These are phyloP conservation scores for Vulpes vulpes DNA, from an alignment of 2,113 vertebrate species.

Conservation along the genomic window DNA sequence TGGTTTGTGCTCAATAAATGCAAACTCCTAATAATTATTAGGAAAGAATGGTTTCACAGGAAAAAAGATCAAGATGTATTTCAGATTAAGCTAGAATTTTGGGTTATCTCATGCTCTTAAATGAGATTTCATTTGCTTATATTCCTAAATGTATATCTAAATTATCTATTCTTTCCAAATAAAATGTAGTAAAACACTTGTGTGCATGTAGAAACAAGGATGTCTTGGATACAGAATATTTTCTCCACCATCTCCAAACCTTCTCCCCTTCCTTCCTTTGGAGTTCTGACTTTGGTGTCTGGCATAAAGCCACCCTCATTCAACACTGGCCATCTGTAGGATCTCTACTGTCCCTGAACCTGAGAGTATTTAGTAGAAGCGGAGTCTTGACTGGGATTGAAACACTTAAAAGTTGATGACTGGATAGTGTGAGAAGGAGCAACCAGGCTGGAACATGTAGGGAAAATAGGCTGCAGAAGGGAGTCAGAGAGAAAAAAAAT, in stretches of 20 bases:
- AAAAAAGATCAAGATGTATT: not conserved
- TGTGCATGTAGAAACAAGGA: not conserved
- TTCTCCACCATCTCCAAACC: not conserved
- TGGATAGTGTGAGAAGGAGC: not conserved
- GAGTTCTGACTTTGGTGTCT: not conserved
- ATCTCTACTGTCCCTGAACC: not conserved
- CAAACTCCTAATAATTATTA: not conserved
- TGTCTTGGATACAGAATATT: not conserved
- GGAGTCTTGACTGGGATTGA: not conserved
- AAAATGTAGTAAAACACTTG: not conserved
- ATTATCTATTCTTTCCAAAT: not conserved
- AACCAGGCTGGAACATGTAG: not conserved
- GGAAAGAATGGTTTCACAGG: not conserved
- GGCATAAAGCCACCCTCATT: not conserved
- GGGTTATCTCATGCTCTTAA: not conserved
- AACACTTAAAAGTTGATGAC: not conserved
- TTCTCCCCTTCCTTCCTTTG: not conserved
- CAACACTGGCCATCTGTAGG: not conserved
- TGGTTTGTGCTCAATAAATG: not conserved
- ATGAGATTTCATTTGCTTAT: not conserved
- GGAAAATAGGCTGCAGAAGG: not conserved
- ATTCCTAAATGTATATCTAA: not conserved
- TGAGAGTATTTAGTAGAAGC: not conserved
- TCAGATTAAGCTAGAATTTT: not conserved
- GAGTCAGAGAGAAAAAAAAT: not conserved